Conservation (phyloP, 2,113 vertebrate genomes). For the Pomatostomus ruficeps region DNA sequence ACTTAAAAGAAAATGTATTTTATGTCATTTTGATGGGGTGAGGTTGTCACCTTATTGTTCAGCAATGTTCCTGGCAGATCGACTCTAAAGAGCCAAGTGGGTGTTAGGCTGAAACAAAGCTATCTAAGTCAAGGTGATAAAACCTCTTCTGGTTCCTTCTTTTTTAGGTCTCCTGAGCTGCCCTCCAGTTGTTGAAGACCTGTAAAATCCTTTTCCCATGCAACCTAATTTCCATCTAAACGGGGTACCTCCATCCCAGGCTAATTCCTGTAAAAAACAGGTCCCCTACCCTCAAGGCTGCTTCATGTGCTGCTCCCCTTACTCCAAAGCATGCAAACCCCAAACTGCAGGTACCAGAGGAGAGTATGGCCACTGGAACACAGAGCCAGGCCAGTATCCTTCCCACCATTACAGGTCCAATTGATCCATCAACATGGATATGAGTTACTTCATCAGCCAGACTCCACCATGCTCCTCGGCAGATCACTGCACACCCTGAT, state of each 20-base stretch:
- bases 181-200: background rate
- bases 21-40: slow-evolving; percentile 30
- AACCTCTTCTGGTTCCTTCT: background rate
- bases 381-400: background rate
- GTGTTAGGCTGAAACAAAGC: slow-evolving; percentile 8
- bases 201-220: background rate
- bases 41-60: slow-evolving; percentile 44
- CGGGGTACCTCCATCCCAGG: background rate
- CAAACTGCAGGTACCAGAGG: background rate
- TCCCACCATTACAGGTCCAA: accelerated
- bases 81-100: background rate
- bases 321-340: background rate
- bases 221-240: background rate
- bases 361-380: background rate
- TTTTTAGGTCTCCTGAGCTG: background rate
- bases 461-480: background rate
- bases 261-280: background rate
- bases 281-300: accelerated
- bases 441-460: background rate
- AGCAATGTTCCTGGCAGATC: background rate
- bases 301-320: background rate
- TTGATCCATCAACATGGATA: accelerated
- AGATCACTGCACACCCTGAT: background rate
- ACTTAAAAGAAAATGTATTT: slow-evolving; percentile 39
- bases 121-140: background rate